Percentiles rank a stretch among this genome's conserved stretches.
These are phyloP conservation scores for Danio aesculapii DNA, from an alignment of 2,797 vertebrate species.

Conservation along the genomic window DNA sequence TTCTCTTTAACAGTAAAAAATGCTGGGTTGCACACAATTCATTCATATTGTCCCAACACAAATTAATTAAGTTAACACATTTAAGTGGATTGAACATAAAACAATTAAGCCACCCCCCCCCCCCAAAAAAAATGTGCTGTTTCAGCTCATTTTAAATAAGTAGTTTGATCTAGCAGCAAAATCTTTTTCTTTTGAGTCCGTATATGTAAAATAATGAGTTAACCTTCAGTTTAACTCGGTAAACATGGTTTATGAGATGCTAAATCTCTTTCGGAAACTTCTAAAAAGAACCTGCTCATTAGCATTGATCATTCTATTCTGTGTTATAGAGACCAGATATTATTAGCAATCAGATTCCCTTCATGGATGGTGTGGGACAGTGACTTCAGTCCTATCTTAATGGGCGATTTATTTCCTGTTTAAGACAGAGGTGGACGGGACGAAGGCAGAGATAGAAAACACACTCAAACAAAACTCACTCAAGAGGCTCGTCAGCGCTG, in stretches of 20 bases:
- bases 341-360: conserved; percentile 6
- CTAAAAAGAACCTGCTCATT: background rate
- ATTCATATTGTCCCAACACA: no score
- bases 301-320: no score
- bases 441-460: conserved; percentile 50
- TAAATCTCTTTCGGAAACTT: background rate
- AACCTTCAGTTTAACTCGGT: background rate
- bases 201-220: background rate
- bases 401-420: conserved; percentile 44
- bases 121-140: no score
- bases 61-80: no score
- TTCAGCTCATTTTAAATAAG: no score
- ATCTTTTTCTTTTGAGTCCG: no score
- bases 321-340: background rate
- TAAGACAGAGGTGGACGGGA: conserved; percentile 28
- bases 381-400: conserved; percentile 46
- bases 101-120: no score
- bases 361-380: conserved; percentile 33
- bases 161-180: no score
- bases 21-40: no score
- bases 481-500: conserved; percentile 49
- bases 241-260: background rate
- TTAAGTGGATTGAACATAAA: no score
- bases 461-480: conserved; percentile 53
- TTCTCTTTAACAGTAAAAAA: no score